Evolutionary conservation across 2,797 vertebrate species (phyloP), one percentile per base, ranked within the genome.

Genomic region (Typhlichthys eigenmanni): DNA sequence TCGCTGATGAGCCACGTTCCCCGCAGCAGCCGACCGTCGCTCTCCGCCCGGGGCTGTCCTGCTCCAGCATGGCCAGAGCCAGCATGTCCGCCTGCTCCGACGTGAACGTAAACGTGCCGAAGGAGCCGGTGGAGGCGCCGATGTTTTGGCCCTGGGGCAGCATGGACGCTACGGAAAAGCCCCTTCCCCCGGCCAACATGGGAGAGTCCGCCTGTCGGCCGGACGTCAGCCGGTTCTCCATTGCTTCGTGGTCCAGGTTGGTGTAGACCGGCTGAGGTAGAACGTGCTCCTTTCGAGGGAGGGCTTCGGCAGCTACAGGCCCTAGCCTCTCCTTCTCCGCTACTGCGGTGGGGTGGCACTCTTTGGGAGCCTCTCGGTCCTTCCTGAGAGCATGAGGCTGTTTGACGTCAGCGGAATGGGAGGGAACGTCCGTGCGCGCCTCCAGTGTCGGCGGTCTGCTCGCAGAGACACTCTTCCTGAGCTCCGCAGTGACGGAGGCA

Each of bases 141-240:
- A 90, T 87, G 83, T 83, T 92, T 17, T 94, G 92, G 16, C 95
- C 74, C 1, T 94, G 93, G 68, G 98, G 98, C 80, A 99, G 92
- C 95, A 99, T 96, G 0, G 98, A 99, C 0, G 97, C 98, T 68
- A 99, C 97, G 0, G 96, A 98, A 87, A 99, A 99, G 47, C 95
- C 94, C 57, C 94, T 92, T 59, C 94, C 94, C 17, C 89, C 94
- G 13, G 92, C 88, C 14, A 94, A 95, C 92, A 95, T 87, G 0
- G 96, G 95, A 6, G 96, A 98, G 76, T 98, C 96, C 0, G 94
- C 90, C 79, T 98, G 96, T 68, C 95, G 87, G 72, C 70, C 92
- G 3, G 91, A 58, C 0, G 92, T 82, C 68, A 94, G 80, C 2
- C 94, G 85, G 38, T 92, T 86, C 52, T 87, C 89, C 47, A 92